phyloP scores from a whole-genome alignment of 2,113 vertebrate genomes.

The Erpornis zantholeuca region DNA sequence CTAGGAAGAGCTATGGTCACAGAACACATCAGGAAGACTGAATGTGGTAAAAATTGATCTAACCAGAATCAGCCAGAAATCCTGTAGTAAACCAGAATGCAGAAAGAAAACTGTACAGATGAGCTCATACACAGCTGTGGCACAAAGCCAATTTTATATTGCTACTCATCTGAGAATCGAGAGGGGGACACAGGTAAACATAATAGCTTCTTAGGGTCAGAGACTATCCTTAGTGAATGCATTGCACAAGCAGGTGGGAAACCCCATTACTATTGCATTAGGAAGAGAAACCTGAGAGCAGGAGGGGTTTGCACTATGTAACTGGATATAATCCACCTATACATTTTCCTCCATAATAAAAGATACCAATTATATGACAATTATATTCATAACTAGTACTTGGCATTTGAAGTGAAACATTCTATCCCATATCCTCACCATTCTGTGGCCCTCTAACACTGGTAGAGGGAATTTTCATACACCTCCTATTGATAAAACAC shows the following conservation, averaged over 20 bases:
- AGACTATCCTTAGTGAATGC: neutral
- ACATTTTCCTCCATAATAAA: neutral
- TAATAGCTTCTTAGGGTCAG: neutral
- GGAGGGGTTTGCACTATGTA: neutral
- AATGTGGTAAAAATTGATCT: neutral
- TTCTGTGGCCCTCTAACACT: neutral
- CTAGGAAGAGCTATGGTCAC: neutral
- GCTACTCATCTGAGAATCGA: neutral
- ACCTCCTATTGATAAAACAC: neutral
- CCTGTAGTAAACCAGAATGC: neutral
- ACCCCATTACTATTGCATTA: neutral
- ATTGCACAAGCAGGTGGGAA: neutral
- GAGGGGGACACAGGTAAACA: rapidly evolving
- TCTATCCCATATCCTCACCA: neutral
- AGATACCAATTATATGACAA: neutral
- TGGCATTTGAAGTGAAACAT: neutral
- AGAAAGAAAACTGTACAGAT: neutral
- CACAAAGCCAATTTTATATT: neutral
- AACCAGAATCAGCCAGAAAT: neutral
- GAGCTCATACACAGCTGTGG: neutral
- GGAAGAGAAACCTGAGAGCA: neutral
- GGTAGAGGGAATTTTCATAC: neutral
- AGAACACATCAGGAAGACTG: neutral
- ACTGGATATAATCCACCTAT: neutral
- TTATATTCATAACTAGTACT: neutral